Conservation (phyloP, 2,797 vertebrate genomes). For the Phoeniculus purpureus region DNA sequence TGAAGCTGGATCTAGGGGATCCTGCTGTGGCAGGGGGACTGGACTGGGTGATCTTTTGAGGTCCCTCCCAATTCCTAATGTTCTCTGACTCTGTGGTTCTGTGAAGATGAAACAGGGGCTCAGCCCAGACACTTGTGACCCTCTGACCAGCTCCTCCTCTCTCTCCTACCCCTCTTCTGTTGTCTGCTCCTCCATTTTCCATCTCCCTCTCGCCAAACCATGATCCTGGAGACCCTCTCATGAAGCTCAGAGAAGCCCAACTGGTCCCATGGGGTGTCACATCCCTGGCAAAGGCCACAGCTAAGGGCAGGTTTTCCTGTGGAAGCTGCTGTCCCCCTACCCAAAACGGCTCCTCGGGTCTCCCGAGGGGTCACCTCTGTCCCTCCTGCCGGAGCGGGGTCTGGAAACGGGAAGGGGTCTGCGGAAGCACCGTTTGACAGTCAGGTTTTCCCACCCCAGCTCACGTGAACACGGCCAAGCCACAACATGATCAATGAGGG, state of each 20-base stretch:
- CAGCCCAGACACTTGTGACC: background rate
- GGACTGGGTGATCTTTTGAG: too few species aligned
- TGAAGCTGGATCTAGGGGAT: too few species aligned
- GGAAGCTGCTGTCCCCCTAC: background rate
- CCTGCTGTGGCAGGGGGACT: too few species aligned
- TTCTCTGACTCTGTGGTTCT: too few species aligned
- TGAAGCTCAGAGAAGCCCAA: background rate
- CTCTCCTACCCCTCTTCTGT: background rate
- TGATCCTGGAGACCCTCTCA: accelerated
- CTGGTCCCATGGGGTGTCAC: background rate
- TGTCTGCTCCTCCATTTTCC: background rate
- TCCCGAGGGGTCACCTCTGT: background rate
- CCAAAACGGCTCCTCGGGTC: background rate
- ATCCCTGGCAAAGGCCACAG: background rate
- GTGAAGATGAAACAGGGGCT: background rate
- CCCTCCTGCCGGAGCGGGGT: background rate
- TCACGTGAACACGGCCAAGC: background rate
- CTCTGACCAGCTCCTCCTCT: background rate
- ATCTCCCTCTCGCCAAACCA: accelerated
- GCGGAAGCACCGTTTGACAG: background rate
- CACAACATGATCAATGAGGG: conserved; percentile 58
- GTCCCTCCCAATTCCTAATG: too few species aligned
- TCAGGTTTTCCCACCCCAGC: background rate
- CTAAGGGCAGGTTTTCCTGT: background rate
- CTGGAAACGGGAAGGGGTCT: background rate